A percentile compares a stretch with the other conserved stretches of the same genome.
phyloP scores from a whole-genome alignment of 30 jellyfish, hydroid and myxozoan genomes.

The Chrysaora quinquecirrha region DNA sequence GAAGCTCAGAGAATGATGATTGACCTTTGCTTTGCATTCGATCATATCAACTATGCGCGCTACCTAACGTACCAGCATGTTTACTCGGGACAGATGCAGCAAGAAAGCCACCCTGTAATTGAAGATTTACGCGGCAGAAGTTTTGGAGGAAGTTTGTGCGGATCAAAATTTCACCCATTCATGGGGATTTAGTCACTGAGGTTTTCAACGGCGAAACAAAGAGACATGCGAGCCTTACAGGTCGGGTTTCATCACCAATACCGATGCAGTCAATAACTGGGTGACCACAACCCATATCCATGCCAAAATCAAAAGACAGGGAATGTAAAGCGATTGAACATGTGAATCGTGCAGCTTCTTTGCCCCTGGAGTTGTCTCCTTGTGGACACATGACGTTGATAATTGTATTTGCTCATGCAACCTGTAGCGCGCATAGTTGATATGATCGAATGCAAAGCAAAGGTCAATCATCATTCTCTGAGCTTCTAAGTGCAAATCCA shows the following conservation, averaged over 20 bases:
- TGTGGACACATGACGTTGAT: too few relatives aligned
- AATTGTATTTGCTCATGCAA: too few relatives aligned
- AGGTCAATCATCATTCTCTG: too few relatives aligned
- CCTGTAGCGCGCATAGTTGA: too few relatives aligned
- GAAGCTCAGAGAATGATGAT: slow-evolving; percentile 16
- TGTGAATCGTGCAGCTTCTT: too few relatives aligned
- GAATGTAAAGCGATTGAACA: too few relatives aligned
- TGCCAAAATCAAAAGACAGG: too few relatives aligned
- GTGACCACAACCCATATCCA: not conserved
- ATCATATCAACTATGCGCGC: not conserved
- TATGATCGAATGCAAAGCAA: too few relatives aligned
- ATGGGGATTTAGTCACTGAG: slow-evolving; percentile 4
- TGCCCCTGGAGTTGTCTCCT: too few relatives aligned
- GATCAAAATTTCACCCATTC: slow-evolving; percentile 5
- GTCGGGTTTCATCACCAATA: not conserved
- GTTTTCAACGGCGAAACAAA: slow-evolving; percentile 7
- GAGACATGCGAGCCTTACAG: slow-evolving; percentile 8
- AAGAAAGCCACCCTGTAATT: not conserved
- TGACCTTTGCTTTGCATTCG: not conserved
- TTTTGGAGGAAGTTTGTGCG: slow-evolving; percentile 1
- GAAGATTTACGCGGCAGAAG: not conserved
- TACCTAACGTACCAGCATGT: slow-evolving; percentile 7
- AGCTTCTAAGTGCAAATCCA: too few relatives aligned
- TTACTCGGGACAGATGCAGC: not conserved
- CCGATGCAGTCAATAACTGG: slow-evolving; percentile 15